A percentile compares a stretch with the other conserved stretches of the same genome.
Evolutionary conservation across 2,797 vertebrate genomes (phyloP).

Genomic region (Melanotaenia boesemani): DNA sequence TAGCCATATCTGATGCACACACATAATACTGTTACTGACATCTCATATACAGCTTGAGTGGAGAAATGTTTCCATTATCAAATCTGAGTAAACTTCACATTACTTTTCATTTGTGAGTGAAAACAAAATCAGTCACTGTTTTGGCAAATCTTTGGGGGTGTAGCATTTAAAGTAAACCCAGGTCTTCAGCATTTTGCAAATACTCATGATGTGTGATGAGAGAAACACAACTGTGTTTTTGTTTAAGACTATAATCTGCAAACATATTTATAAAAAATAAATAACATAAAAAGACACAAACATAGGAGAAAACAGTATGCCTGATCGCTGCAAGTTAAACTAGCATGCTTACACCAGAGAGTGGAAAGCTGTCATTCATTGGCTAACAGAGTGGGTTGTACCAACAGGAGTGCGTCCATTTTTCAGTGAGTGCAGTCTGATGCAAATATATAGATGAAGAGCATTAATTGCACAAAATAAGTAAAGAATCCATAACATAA

Average conservation of each 20-base stretch:
- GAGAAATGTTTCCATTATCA: constrained; percentile 58
- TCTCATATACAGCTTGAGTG: constrained; percentile 78
- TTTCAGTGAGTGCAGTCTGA: constrained; percentile 84
- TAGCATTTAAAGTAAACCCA: constrained; percentile 68
- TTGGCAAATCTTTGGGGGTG: constrained; percentile 74
- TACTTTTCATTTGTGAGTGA: constrained; percentile 51
- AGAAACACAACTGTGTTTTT: constrained; percentile 36
- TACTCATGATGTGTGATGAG: constrained; percentile 38
- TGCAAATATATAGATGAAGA: constrained; percentile 82
- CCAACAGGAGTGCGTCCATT: constrained; percentile 86
- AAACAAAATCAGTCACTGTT: constrained; percentile 42
- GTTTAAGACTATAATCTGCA: constrained; percentile 78
- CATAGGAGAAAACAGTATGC: constrained; percentile 75
- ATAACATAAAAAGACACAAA: constrained; percentile 86
- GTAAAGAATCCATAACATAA: constrained; percentile 66
- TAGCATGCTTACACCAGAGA: constrained; percentile 91
- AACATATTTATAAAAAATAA: constrained; percentile 90
- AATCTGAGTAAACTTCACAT: constrained; percentile 70
- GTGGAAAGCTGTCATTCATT: constrained; percentile 85
- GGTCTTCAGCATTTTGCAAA: constrained; percentile 56
- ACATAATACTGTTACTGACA: constrained; percentile 80
- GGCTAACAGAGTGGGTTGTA: constrained; percentile 85
- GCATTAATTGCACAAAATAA: constrained; percentile 68
- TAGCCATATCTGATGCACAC: constrained; percentile 73
- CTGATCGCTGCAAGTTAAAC: constrained; percentile 83